A percentile compares a stretch with the other conserved stretches of the same genome.
phyloP scores from a whole-genome alignment of 35 echinoderm and acorn worm species.

The Heliocidaris erythrogramma region DNA sequence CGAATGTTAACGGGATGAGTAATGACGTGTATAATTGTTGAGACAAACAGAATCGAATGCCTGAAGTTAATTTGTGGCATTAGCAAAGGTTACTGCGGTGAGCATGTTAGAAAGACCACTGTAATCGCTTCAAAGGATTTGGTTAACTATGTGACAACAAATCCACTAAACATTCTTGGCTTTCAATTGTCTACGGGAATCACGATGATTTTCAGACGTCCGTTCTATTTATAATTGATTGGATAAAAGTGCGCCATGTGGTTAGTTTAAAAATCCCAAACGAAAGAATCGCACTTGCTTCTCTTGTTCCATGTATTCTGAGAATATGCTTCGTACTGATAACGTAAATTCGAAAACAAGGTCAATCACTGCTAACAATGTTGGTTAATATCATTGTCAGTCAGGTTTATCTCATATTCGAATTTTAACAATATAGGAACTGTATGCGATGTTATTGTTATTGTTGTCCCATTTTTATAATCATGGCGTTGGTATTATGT shows the following conservation, averaged over 20 bases:
- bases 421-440: background rate
- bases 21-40: constrained; percentile 5
- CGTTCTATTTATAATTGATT: background rate
- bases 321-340: background rate
- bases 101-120: background rate
- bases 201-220: background rate
- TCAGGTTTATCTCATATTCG: too few relatives aligned
- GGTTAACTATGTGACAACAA: background rate
- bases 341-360: too few relatives aligned
- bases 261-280: background rate
- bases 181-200: background rate
- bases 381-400: too few relatives aligned
- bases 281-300: background rate
- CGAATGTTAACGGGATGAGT: background rate
- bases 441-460: background rate
- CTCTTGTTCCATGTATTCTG: background rate
- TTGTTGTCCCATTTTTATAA: background rate
- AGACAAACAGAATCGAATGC: background rate
- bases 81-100: background rate
- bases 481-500: background rate
- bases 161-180: background rate
- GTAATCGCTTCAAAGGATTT: background rate
- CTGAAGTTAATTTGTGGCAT: background rate
- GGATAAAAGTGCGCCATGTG: background rate
- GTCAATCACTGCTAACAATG: too few relatives aligned